Conservation (phyloP, 2,888 invertebrate species). For the Sphaerophoria taeniata region DNA sequence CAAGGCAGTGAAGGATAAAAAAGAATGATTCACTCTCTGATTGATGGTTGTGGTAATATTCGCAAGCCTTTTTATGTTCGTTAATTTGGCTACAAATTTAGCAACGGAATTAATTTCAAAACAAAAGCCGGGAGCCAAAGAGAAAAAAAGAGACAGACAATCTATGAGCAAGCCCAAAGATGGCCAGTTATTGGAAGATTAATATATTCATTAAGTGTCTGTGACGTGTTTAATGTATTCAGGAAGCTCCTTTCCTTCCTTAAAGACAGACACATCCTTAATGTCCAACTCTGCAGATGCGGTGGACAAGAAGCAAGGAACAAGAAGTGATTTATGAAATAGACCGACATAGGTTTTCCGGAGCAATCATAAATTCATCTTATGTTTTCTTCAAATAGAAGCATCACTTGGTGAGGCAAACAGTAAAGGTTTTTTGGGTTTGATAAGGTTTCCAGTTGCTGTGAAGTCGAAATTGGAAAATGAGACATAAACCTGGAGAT, state of each 20-base stretch:
- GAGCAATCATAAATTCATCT: conserved; percentile 33
- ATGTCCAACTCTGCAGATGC: neutral
- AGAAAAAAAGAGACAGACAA: neutral
- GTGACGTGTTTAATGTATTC: conserved; percentile 39
- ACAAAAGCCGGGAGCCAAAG: neutral
- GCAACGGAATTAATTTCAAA: conserved; percentile 42
- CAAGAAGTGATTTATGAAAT: conserved; percentile 38
- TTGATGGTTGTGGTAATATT: conserved; percentile 26
- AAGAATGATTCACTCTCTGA: conserved; percentile 45
- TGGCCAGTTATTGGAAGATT: conserved; percentile 47
- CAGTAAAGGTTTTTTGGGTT: neutral
- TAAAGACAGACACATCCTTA: conserved; percentile 18
- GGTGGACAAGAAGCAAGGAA: neutral
- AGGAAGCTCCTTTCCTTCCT: conserved; percentile 10
- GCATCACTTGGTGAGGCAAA: neutral
- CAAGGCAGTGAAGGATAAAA: neutral
- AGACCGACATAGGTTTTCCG: conserved; percentile 25
- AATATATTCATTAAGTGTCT: conserved; percentile 27
- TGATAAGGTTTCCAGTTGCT: conserved; percentile 24
- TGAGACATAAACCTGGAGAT: conserved; percentile 3
- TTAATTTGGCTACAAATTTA: conserved; percentile 42
- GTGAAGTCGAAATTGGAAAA: conserved; percentile 12
- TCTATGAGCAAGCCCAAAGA: conserved; percentile 44
- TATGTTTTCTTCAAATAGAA: conserved; percentile 12
- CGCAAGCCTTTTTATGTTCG: neutral